Percentiles rank a stretch among this genome's conserved stretches.
phyloP scores from a whole-genome alignment of 2,888 invertebrate species.

The Scaptomyza caliginosa region DNA sequence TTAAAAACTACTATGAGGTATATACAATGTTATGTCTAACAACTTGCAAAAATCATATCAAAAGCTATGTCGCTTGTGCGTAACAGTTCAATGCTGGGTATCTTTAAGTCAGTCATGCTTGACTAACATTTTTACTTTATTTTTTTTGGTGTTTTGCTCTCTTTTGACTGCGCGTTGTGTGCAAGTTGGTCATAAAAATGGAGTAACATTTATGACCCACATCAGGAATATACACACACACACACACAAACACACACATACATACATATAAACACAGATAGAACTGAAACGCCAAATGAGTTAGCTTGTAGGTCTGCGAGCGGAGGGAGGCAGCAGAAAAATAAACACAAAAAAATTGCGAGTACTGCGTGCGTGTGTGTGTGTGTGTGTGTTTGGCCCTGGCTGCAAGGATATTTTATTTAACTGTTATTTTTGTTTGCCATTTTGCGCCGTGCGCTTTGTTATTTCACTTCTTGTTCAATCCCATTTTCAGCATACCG shows the following conservation, averaged over 20 bases:
- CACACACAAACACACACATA: too few species aligned
- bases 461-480: slow-evolving; percentile 51
- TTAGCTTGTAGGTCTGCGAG: background rate
- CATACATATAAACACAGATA: slow-evolving; percentile 23
- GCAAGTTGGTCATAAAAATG: slow-evolving; percentile 80
- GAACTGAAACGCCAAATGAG: slow-evolving; percentile 39
- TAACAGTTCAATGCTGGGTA: background rate
- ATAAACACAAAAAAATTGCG: slow-evolving; percentile 35
- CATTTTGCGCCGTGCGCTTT: slow-evolving; percentile 49
- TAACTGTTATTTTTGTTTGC: slow-evolving; percentile 70
- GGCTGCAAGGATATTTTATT: slow-evolving; percentile 71
- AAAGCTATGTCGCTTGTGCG: background rate
- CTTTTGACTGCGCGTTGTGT: slow-evolving; percentile 64
- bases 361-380: slow-evolving; percentile 39
- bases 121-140: slow-evolving; percentile 6
- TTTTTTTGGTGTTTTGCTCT: slow-evolving; percentile 15
- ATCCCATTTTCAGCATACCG: slow-evolving; percentile 33
- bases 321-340: background rate
- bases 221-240: slow-evolving; percentile 59
- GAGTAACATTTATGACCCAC: slow-evolving; percentile 81
- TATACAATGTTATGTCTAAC: background rate
- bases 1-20: background rate
- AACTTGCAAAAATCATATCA: background rate
- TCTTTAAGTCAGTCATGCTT: background rate
- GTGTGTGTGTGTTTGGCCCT: slow-evolving; percentile 1